These are phyloP conservation scores for Bucco capensis DNA, from an alignment of 2,113 vertebrate genomes.

Conservation along the genomic window DNA sequence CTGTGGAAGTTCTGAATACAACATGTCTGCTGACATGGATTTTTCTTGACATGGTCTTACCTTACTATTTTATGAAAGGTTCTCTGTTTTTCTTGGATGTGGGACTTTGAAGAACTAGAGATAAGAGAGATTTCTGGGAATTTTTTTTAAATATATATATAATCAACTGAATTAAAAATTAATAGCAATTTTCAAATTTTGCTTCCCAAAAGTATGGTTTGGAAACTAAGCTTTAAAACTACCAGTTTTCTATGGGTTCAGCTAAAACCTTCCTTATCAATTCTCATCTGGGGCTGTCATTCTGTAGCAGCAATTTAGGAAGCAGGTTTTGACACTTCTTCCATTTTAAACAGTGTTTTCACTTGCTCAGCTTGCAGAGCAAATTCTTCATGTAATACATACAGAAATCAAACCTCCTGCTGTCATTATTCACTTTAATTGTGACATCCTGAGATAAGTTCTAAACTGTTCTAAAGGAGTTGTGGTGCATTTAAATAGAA, in stretches of 20 bases:
- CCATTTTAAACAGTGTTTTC: background rate
- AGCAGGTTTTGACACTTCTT: background rate
- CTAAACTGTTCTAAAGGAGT: background rate
- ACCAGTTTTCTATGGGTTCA: background rate
- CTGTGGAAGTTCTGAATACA: background rate
- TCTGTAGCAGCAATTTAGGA: background rate
- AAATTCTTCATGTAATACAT: background rate
- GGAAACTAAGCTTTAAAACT: background rate
- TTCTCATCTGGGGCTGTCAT: background rate
- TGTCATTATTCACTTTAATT: background rate
- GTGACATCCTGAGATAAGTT: background rate
- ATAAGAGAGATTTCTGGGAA: background rate
- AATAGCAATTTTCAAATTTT: background rate
- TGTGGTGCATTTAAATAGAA: background rate
- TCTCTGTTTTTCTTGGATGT: background rate
- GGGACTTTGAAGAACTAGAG: background rate
- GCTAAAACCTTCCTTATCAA: background rate
- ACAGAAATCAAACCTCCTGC: background rate
- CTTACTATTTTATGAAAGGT: background rate
- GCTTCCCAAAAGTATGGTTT: background rate
- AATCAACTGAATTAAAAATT: background rate
- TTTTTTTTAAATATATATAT: no score
- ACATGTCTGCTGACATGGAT: background rate
- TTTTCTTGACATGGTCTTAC: background rate
- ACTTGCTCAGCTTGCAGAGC: background rate